Percentiles rank a stretch among this genome's conserved stretches.
Evolutionary conservation across 2,797 vertebrate genomes (phyloP).

Genomic region (Rallus crepitans): DNA sequence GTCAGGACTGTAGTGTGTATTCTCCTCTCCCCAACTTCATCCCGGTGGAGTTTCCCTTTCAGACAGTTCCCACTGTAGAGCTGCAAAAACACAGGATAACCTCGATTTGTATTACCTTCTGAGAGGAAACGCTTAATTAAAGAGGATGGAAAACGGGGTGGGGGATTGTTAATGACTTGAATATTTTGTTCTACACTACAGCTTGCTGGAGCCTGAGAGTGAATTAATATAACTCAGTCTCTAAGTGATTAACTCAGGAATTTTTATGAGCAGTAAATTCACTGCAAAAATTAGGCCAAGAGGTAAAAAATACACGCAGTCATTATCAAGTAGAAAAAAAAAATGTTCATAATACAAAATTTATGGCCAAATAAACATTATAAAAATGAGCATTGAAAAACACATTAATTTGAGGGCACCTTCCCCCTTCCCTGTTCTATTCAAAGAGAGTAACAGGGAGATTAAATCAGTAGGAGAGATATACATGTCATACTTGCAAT

Average conservation of each 20-base stretch:
- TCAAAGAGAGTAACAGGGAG: background rate
- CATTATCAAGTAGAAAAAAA: background rate
- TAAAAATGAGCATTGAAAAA: background rate
- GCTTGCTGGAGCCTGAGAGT: background rate
- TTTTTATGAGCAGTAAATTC: slow-evolving; percentile 31
- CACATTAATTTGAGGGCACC: background rate
- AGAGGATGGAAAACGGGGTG: background rate
- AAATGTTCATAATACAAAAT: background rate
- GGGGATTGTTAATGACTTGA: background rate
- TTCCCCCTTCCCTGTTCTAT: background rate
- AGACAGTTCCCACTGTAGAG: background rate
- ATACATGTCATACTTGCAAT: slow-evolving; percentile 50
- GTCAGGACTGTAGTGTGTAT: rapidly evolving
- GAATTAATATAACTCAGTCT: slow-evolving; percentile 7
- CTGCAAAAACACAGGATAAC: background rate
- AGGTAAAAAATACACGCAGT: slow-evolving; percentile 9
- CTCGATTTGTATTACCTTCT: background rate
- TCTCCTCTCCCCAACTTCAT: background rate
- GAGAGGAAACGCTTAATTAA: slow-evolving; percentile 2
- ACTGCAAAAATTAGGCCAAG: slow-evolving; percentile 11
- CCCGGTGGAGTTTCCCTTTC: background rate
- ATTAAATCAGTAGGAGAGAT: slow-evolving; percentile 45
- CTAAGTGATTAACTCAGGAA: slow-evolving; percentile 28
- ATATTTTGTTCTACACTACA: background rate
- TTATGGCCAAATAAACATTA: slow-evolving; percentile 6